Conservation (phyloP, 1,140 invertebrate genomes). For the Aporrectodea caliginosa region DNA sequence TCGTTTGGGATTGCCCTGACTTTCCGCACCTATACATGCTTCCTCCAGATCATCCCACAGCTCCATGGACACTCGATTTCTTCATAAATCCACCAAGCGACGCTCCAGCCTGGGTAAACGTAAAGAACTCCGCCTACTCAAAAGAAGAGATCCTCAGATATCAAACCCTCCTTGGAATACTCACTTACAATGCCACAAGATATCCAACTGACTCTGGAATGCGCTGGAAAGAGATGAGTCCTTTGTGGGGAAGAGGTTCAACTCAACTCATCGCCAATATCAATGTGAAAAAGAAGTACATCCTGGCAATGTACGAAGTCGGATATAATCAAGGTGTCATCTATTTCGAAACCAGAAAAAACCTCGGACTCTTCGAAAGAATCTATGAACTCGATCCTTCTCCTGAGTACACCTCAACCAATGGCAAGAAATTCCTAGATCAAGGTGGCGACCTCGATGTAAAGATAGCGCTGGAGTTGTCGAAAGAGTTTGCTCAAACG, state of each 20-base stretch:
- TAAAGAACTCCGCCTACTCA: conserved; percentile 13
- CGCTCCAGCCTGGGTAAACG: conserved; percentile 24
- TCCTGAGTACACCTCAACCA: neutral
- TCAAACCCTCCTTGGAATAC: conserved; percentile 6
- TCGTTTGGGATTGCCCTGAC: conserved; percentile 23
- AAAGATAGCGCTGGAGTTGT: conserved; percentile 20
- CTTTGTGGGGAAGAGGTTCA: conserved; percentile 17
- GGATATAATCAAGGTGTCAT: conserved; percentile 38
- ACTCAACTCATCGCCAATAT: conserved; percentile 13
- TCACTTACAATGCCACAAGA: conserved; percentile 11
- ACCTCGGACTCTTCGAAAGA: conserved; percentile 16
- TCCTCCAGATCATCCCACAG: conserved; percentile 9
- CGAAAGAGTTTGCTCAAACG: conserved; percentile 2
- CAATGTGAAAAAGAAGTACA: conserved; percentile 31
- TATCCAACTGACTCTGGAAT: conserved; percentile 16
- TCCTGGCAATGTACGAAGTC: conserved; percentile 35
- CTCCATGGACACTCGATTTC: conserved; percentile 23
- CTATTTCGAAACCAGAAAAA: conserved; percentile 36
- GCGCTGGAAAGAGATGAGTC: conserved; percentile 24
- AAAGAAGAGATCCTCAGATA: conserved; percentile 12
- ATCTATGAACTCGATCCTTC: conserved; percentile 35
- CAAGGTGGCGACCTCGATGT: conserved; percentile 34
- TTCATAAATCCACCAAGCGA: conserved; percentile 20
- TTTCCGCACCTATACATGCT: conserved; percentile 25
- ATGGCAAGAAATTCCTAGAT: conserved; percentile 36